Evolutionary conservation across 2,888 invertebrate species (phyloP).

Genomic region (Lochmaea capreae): DNA sequence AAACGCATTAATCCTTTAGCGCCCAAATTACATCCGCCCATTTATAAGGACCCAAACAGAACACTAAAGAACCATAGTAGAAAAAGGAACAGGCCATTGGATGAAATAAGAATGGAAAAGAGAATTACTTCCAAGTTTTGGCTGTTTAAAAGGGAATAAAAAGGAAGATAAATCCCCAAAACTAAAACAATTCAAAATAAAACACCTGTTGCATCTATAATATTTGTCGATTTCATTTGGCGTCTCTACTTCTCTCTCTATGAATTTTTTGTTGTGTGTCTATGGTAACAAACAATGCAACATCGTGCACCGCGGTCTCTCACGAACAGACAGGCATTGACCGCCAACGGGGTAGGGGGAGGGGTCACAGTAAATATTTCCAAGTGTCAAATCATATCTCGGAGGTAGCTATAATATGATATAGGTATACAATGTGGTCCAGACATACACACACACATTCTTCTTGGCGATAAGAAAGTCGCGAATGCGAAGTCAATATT

Average conservation of each 20-base stretch:
- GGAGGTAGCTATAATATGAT: conserved; percentile 26
- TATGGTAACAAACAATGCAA: conserved; percentile 48
- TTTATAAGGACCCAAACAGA: too few species aligned
- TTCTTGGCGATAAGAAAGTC: background rate
- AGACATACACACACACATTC: background rate
- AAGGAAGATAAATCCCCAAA: too few species aligned
- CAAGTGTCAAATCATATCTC: conserved; percentile 38
- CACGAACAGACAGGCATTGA: conserved; percentile 60
- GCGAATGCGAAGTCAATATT: background rate
- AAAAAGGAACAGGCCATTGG: too few species aligned
- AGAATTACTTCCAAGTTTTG: too few species aligned
- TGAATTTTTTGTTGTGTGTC: conserved; percentile 23
- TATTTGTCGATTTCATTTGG: background rate
- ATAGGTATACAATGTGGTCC: conserved; percentile 17
- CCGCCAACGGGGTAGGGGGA: conserved; percentile 45
- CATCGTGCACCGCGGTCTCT: conserved; percentile 56
- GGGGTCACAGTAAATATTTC: conserved; percentile 37
- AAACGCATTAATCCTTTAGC: too few species aligned
- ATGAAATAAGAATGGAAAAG: too few species aligned
- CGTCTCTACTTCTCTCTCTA: conserved; percentile 20
- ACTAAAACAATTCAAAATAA: too few species aligned
- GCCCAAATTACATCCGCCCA: too few species aligned
- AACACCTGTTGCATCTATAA: too few species aligned
- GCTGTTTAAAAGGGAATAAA: too few species aligned
- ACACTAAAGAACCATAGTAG: too few species aligned